These are phyloP conservation scores for Chironex yamaguchii DNA, from an alignment of 30 jellyfish, hydroid and myxozoan species.

Conservation along the genomic window DNA sequence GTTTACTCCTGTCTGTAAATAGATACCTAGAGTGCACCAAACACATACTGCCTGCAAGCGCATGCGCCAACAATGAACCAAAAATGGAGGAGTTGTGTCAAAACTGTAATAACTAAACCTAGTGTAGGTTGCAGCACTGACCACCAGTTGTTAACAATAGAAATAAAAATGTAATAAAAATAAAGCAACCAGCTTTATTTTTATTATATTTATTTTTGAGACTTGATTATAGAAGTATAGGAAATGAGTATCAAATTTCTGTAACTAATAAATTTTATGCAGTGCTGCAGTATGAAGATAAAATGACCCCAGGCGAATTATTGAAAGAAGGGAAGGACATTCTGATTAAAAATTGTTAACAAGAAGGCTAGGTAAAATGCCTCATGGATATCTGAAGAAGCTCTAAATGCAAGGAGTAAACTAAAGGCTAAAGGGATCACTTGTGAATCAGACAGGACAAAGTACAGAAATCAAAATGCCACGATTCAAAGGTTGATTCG, in stretches of 20 bases:
- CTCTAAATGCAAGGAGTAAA: not conserved
- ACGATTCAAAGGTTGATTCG: constrained; percentile 11
- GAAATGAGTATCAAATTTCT: not conserved
- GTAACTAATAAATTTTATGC: not conserved
- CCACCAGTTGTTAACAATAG: not conserved
- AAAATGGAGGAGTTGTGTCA: too few relatives aligned
- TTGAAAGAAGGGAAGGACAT: constrained; percentile 24
- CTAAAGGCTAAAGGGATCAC: not conserved
- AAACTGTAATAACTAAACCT: too few relatives aligned
- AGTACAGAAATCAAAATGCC: constrained; percentile 24
- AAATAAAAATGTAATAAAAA: not conserved
- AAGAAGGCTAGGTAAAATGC: not conserved
- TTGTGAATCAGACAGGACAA: not conserved
- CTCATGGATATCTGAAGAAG: constrained; percentile 10
- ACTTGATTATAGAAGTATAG: not conserved
- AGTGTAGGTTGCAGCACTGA: too few relatives aligned
- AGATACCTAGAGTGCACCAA: too few relatives aligned
- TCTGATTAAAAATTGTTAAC: not conserved
- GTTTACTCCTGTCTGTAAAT: too few relatives aligned
- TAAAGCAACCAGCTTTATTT: not conserved
- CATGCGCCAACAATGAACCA: too few relatives aligned
- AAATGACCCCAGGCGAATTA: constrained; percentile 8
- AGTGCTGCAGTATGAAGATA: constrained; percentile 12
- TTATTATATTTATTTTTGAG: too few relatives aligned
- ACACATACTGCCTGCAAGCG: too few relatives aligned